Evolutionary conservation across 2,797 vertebrate genomes (phyloP).

Genomic region (Coranthus polyacanthus): DNA sequence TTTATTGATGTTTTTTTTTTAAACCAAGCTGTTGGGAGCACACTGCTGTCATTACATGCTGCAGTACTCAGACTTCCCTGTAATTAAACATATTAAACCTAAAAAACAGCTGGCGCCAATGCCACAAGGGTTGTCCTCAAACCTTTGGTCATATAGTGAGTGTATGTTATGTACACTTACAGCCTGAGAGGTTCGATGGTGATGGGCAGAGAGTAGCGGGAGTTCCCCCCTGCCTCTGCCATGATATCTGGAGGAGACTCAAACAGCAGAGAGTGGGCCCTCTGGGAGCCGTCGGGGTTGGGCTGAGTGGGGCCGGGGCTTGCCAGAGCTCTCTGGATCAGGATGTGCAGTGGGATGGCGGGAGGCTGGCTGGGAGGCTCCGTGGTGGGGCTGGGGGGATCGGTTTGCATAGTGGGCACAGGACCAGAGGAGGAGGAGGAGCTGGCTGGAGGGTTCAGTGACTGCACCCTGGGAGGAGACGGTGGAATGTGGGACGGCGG

Average conservation of each 20-base stretch:
- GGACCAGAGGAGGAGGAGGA: constrained; percentile 41
- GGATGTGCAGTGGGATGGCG: constrained; percentile 90
- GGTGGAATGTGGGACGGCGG: constrained; percentile 73
- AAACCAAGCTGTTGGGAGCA: no score
- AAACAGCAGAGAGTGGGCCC: constrained; percentile 93
- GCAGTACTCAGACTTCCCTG: no score
- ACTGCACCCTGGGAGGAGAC: constrained; percentile 68
- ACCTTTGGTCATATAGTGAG: no score
- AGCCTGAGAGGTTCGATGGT: constrained; percentile 96
- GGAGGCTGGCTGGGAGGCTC: constrained; percentile 83
- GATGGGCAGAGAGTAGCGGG: constrained; percentile 89
- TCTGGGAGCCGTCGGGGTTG: constrained; percentile 85
- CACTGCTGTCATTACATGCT: no score
- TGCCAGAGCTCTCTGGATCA: constrained; percentile 92
- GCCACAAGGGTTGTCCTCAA: no score
- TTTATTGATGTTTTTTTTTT: no score
- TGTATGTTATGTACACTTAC: constrained; percentile 86
- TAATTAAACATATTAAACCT: no score
- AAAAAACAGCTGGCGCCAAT: no score
- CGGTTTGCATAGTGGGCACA: constrained; percentile 26
- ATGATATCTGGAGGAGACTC: constrained; percentile 83
- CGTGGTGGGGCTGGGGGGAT: constrained; percentile 78
- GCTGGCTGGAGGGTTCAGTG: constrained; percentile 35
- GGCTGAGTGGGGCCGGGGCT: constrained; percentile 85
- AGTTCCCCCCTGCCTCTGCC: constrained; percentile 47